Evolutionary conservation across 2,888 invertebrate species (phyloP), one percentile per base, ranked within the genome.

Genomic region (Orthonychiurus folsomi): DNA sequence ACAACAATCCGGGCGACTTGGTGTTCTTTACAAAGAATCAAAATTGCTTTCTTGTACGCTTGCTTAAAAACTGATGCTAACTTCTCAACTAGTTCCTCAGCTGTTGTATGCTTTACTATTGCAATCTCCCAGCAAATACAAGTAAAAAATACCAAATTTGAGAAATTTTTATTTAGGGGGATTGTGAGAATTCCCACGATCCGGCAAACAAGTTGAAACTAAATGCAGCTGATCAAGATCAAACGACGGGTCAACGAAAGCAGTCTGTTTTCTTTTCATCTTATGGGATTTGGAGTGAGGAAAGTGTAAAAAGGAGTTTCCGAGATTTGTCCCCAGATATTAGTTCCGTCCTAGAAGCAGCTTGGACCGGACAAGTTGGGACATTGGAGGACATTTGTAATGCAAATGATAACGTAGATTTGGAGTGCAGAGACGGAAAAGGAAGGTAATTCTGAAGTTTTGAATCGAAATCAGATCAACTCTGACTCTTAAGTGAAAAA

Each of bases 241-340:
- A 27, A 18, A 47, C 15, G 15, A 5, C 27, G 5, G 20, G 57
- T 25, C 48, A 25, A 24, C 56, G 66, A 15, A 69, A 67, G 48
- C 66, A 67, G 25, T 71, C 71, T 15, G 64, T 69, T 3, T 61
- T 70, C 9, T 70, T 70, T 37, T 48, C 65, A 15, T 66, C 66
- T 0, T 63, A 65, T 37, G 67, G 67, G 26, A 56, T 61, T 1
- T 71, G 71, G 71, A 69, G 59, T 56, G 69, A 71, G 25, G 69
- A 67, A 27, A 62, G 60, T 28, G 24, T 65, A 20, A 23, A 47
- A 15, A 27, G 52, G 15, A 57, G 61, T 55, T 58, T 60, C 25
- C 58, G 61, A 9, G 67, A 71, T 20, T 48, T 71, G 63, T 64
- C 61, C 57, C 66, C 71, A 1, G 24, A 59, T 1, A 63, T 62